A percentile compares a stretch with the other conserved stretches of the same genome.
phyloP scores from a whole-genome alignment of 2,113 vertebrate species.

The Takifugu bimaculatus region DNA sequence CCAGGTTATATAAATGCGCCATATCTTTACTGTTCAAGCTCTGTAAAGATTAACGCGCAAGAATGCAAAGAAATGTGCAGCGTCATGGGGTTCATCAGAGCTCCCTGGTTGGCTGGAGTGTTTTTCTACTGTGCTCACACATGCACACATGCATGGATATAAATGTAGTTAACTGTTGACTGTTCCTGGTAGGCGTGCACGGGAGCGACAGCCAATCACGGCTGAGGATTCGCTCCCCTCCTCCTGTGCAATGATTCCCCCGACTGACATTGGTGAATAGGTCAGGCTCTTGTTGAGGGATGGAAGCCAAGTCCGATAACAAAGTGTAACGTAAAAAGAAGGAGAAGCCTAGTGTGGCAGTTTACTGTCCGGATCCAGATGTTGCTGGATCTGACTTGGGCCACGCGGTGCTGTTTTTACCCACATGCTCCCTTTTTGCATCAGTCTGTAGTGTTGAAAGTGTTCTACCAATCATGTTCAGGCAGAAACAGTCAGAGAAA shows the following conservation, averaged over 20 bases:
- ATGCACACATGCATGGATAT: conserved; percentile 9
- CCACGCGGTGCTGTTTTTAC: not conserved
- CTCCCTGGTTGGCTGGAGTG: not conserved
- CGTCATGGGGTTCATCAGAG: conserved; percentile 15
- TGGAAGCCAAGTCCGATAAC: conserved; percentile 41
- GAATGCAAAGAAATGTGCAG: too few species aligned
- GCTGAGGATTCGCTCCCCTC: conserved; percentile 51
- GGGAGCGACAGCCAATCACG: conserved; percentile 58
- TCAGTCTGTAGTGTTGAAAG: not conserved
- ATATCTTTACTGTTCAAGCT: too few species aligned
- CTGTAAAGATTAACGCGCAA: too few species aligned
- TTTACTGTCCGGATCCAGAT: not conserved
- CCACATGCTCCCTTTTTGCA: not conserved
- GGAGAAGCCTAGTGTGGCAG: conserved; percentile 1
- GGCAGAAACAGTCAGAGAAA: not conserved
- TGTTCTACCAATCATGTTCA: not conserved
- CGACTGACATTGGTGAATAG: conserved; percentile 49
- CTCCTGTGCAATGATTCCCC: conserved; percentile 29
- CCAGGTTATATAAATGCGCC: too few species aligned
- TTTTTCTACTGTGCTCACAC: conserved; percentile 2
- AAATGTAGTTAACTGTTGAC: conserved; percentile 9
- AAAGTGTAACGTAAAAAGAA: conserved; percentile 6
- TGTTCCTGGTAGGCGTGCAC: conserved; percentile 26
- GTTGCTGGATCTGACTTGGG: not conserved
- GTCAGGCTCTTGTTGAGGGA: conserved; percentile 23